Evolutionary conservation across 1,140 invertebrate genomes (phyloP), one percentile per base, ranked within the genome.

Genomic region (Drosophila subobscura): DNA sequence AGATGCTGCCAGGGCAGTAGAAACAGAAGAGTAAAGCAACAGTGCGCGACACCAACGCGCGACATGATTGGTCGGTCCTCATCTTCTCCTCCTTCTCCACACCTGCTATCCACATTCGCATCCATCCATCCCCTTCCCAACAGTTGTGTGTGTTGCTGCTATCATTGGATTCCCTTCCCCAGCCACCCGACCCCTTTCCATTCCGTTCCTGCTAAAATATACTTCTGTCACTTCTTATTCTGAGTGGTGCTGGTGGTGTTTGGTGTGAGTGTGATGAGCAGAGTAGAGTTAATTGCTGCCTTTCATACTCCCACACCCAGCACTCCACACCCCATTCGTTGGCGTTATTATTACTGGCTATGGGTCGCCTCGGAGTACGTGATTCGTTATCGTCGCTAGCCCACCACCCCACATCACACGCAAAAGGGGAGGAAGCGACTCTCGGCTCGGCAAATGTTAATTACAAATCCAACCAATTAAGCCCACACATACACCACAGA

Each of bases 51-150:
- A 63, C 58, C 49, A 65, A 50, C 73, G 58, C 77, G 73, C 51
- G 56, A 65, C 78, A 81, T 88, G 81, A 86, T 86, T 86, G 81
- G 81, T 86, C 73, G 80, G 54, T 46, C 54, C 56, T 70, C 57
- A 55, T 74, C 72, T 75, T 56, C 29, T 60, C 50, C 44, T 50
- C 51, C 20, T 53, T 25, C 42, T 57, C 55, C 51, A 25, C 29
- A 14, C 40, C 7, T 29, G n/a, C 41, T 46, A 27, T 40, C 50
- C 42, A 27, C 46, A 40, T 41, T 8, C 7, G 25, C 53, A 22
- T 40, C 51, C 54, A 33, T 33, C 41, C 44, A 50, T 45, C 42
- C 45, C 46, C 25, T 51, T 29, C 49, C 37, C 33, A 16, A 10
- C 16, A 22, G 51, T 29, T 20, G 20, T 20, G 37, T 10, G 29